Base-by-base conservation (phyloP, 2,888 invertebrate genomes). In the Drosophila vallismaia region DNA sequence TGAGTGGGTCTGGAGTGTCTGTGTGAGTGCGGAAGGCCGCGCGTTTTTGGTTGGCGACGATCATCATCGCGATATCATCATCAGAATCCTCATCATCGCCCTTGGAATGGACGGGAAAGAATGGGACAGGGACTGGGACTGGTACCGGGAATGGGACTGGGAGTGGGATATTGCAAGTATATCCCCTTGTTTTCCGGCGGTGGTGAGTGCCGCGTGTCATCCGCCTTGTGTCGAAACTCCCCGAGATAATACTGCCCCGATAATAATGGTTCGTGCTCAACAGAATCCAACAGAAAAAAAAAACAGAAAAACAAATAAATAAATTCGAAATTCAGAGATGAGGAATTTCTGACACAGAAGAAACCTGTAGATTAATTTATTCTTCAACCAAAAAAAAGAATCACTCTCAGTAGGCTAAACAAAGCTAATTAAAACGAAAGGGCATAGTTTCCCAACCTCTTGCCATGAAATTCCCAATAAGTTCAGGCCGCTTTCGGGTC, bases 21-120 rank as follows among this genome's bases (percentile, higher is more conserved):
- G 50, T 70, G 70, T 67, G 79, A 71, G 70, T n/a, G 40, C 48
- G 77, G 71, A 77, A 71, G 78, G 79, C 76, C 79, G 86, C 82
- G 86, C 85, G 82, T 83, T 83, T 82, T 86, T 83, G 82, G 82
- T 83, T 83, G 81, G 81, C 75, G 81, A 86, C 77, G 81, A 78
- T 44, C 69, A 77, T 45, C 73, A 77, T 38, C 24, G 31, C 31
- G 31, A 45, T 56, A 76, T 42, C 60, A 70, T 55, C 64, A 69
- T 44, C 71, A 60, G 10, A 54, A 60, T 36, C 44, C 10, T 46
- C 49, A 31, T 9, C 31, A 31, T 31, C 33, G 26, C 26, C 19
- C 19, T 19, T 19, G 2, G 19, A 19, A 19, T 19, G 19, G 19
- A 19, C 19, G 19, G 19, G 19, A 19, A 19, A 19, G 19, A 19